Evolutionary conservation across 2,113 vertebrate species (phyloP).

Genomic region (Datnioides undecimradiatus): DNA sequence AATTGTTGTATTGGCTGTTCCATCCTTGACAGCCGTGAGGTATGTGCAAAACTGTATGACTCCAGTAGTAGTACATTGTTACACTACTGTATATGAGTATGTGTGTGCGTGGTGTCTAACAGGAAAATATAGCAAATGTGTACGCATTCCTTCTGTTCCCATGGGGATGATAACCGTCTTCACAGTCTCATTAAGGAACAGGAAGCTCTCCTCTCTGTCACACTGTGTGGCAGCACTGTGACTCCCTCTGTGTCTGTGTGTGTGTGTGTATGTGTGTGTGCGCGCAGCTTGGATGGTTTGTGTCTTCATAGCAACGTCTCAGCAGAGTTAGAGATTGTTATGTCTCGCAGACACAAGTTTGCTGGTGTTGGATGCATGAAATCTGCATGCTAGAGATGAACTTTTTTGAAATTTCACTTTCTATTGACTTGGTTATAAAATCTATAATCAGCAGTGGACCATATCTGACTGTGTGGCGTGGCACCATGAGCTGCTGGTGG

Average conservation of each 20-base stretch:
- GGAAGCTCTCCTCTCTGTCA: conserved; percentile 50
- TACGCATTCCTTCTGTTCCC: conserved; percentile 69
- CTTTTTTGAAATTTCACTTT: neutral
- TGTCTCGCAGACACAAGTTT: neutral
- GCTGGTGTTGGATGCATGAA: neutral
- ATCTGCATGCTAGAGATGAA: neutral
- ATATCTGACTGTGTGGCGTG: conserved; percentile 16
- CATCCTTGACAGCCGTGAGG: conserved; percentile 9
- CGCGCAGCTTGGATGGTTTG: neutral
- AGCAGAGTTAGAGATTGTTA: neutral
- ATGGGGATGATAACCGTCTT: conserved; percentile 50
- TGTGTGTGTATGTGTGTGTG: neutral
- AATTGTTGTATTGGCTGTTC: neutral
- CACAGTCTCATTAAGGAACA: conserved; percentile 68
- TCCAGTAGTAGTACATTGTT: neutral
- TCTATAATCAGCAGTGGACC: conserved; percentile 33
- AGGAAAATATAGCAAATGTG: conserved; percentile 51
- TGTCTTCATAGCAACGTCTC: conserved; percentile 4
- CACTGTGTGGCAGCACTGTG: conserved; percentile 11
- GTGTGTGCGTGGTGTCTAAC: conserved; percentile 7
- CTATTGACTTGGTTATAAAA: conserved; percentile 35
- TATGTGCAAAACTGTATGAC: conserved; percentile 18
- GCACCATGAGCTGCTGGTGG: conserved; percentile 31
- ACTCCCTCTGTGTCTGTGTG: conserved; percentile 16
- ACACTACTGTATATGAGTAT: neutral